These are phyloP conservation scores for Hybognathus amarus DNA, from an alignment of 2,797 vertebrate species.

Conservation along the genomic window DNA sequence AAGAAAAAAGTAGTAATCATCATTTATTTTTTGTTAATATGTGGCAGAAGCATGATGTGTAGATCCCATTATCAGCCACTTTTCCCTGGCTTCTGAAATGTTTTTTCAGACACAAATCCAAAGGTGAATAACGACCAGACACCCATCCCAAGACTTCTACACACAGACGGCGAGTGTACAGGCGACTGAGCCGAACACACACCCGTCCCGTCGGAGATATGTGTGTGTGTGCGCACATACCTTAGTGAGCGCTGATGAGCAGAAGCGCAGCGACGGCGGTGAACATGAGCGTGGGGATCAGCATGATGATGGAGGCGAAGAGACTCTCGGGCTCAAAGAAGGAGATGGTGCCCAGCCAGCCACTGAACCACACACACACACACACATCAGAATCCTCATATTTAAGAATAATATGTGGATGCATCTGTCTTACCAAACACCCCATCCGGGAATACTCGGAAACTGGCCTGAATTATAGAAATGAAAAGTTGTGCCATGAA, in stretches of 20 bases:
- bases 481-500: constrained; percentile 97
- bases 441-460: constrained; percentile 99
- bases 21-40: too few species aligned
- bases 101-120: background rate
- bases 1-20: too few species aligned
- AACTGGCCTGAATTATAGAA: constrained; percentile 92
- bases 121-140: background rate
- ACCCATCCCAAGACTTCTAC: background rate
- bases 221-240: constrained; percentile 70
- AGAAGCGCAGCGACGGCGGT: constrained; percentile 88
- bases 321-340: constrained; percentile 93
- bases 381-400: constrained; percentile 14
- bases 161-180: background rate
- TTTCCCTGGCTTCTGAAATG: background rate
- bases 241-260: constrained; percentile 92
- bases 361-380: constrained; percentile 74
- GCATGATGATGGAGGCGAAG: constrained; percentile 90
- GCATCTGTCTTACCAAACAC: constrained; percentile 89
- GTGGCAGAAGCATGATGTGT: background rate
- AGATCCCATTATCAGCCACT: background rate
- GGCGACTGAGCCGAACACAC: too few species aligned
- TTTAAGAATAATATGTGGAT: background rate
- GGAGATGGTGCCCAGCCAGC: constrained; percentile 93
- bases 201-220: background rate
- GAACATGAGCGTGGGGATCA: constrained; percentile 94